Evolutionary conservation across 1,140 invertebrate genomes (phyloP).

Genomic region (Drosophila rufa): DNA sequence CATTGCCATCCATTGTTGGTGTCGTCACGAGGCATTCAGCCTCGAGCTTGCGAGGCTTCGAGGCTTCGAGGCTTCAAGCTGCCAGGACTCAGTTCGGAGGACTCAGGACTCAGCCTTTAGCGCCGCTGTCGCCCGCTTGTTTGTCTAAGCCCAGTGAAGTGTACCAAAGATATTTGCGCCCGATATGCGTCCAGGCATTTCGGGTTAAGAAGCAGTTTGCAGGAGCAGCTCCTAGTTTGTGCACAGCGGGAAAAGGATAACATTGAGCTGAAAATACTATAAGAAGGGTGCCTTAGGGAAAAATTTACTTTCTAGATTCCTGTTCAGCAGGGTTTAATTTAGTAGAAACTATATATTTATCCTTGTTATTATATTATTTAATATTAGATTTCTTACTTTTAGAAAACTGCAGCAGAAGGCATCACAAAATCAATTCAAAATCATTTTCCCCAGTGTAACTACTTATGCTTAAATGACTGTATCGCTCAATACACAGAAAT

Average conservation of each 20-base stretch:
- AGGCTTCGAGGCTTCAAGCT: slow-evolving; percentile 2
- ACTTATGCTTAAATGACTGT: slow-evolving; percentile 57
- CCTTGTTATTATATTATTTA: too few relatives aligned
- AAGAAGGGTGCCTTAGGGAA: neutral
- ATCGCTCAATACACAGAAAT: slow-evolving; percentile 55
- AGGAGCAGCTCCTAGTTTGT: slow-evolving; percentile 13
- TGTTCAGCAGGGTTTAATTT: neutral
- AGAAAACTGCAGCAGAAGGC: neutral
- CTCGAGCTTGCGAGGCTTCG: neutral
- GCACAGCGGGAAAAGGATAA: neutral
- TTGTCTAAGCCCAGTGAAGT: slow-evolving; percentile 78
- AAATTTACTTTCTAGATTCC: too few relatives aligned
- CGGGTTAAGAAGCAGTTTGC: slow-evolving; percentile 44
- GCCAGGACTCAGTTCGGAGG: neutral
- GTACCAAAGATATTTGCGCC: slow-evolving; percentile 75
- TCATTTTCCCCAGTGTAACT: neutral
- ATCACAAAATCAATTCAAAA: neutral
- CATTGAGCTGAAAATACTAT: neutral
- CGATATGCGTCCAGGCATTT: slow-evolving; percentile 69
- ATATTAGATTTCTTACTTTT: too few relatives aligned
- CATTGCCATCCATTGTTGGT: slow-evolving; percentile 42
- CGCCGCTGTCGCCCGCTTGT: slow-evolving; percentile 52
- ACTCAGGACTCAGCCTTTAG: slow-evolving; percentile 1
- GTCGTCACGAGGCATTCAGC: slow-evolving; percentile 11
- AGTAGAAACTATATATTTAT: neutral